phyloP scores from a whole-genome alignment of 1,140 invertebrate species.

The Potamilus streckersoni region DNA sequence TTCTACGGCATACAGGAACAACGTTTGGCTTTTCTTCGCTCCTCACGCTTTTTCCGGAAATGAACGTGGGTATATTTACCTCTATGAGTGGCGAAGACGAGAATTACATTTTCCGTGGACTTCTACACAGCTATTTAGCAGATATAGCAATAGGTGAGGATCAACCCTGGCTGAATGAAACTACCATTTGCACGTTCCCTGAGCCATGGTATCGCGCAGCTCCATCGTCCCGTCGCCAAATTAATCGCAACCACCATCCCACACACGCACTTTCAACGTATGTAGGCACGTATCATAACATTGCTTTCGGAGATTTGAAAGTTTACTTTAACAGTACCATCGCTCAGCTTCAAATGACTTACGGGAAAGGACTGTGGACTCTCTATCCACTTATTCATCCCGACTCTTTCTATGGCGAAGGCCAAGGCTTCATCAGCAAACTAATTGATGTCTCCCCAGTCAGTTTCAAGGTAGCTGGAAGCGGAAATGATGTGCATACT shows the following conservation, averaged over 20 bases:
- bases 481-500: too few species aligned
- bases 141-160: constrained; percentile 18
- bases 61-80: constrained; percentile 43
- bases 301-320: constrained; percentile 3
- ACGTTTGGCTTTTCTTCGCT: constrained; percentile 42
- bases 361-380: too few species aligned
- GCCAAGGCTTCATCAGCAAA: too few species aligned
- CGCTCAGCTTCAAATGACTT: constrained; percentile 18
- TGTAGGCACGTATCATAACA: constrained; percentile 23
- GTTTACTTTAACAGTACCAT: constrained; percentile 11
- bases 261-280: constrained; percentile 14
- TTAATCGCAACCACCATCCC: constrained; percentile 3
- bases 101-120: constrained; percentile 18
- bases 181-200: constrained; percentile 42
- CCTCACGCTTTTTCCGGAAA: constrained; percentile 34
- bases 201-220: constrained; percentile 31
- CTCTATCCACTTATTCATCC: too few species aligned
- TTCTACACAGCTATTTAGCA: constrained; percentile 34
- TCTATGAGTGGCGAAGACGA: constrained; percentile 37
- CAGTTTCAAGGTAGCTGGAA: too few species aligned
- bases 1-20: constrained; percentile 40
- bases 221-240: background rate
- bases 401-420: too few species aligned
- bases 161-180: constrained; percentile 36
- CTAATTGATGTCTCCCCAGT: too few species aligned